phyloP scores from a whole-genome alignment of 2,113 vertebrate species.

The Desmodus rotundus region DNA sequence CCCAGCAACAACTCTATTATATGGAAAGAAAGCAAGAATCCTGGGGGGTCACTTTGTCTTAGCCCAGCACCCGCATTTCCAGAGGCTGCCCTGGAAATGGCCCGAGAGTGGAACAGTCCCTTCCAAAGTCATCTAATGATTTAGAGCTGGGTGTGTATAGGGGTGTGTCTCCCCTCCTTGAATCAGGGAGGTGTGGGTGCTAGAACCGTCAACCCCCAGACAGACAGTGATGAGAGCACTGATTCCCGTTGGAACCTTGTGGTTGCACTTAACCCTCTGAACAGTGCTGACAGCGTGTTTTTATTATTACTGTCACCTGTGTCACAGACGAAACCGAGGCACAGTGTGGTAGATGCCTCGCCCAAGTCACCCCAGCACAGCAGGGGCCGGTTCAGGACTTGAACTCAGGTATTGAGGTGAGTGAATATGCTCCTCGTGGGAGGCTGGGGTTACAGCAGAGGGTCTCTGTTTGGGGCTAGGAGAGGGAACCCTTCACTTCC shows the following conservation, averaged over 20 bases:
- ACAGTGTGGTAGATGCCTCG: fast-evolving
- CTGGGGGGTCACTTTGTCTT: neutral
- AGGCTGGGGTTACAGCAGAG: neutral
- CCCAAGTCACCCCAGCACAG: neutral
- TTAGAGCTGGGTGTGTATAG: neutral
- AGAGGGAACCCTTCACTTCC: neutral
- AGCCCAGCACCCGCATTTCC: neutral
- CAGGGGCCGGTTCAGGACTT: neutral
- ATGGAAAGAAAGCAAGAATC: neutral
- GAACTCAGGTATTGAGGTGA: neutral
- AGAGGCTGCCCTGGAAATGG: neutral
- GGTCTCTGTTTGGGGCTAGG: too few relatives aligned
- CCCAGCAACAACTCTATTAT: too few relatives aligned
- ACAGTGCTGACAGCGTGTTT: neutral
- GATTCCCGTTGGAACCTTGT: neutral
- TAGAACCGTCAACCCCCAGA: neutral
- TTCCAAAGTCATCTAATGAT: neutral
- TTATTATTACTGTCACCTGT: too few relatives aligned
- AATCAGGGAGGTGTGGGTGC: neutral
- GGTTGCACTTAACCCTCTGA: neutral
- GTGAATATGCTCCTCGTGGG: neutral
- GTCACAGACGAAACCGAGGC: neutral
- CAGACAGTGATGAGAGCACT: neutral
- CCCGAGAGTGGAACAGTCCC: neutral
- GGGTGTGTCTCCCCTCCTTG: neutral